Evolutionary conservation across 2,888 invertebrate genomes (phyloP).

Genomic region (Gryllus longicercus): DNA sequence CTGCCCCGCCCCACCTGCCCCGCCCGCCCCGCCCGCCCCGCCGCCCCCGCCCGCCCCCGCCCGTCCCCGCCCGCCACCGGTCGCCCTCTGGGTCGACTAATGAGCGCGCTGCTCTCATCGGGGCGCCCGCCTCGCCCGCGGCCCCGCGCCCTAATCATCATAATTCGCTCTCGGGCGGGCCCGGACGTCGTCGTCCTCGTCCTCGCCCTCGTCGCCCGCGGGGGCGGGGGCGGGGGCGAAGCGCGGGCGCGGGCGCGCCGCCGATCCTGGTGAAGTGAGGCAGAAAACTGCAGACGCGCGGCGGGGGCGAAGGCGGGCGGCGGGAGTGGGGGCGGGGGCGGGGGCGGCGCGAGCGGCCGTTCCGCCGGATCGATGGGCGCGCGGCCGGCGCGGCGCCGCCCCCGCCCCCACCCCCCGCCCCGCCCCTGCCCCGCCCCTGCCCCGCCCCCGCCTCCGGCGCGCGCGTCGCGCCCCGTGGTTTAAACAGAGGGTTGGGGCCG

Average conservation of each 20-base stretch:
- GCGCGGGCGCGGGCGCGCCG: neutral
- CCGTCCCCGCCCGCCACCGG: neutral
- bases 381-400: neutral
- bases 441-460: neutral
- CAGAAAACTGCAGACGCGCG: neutral
- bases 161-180: neutral
- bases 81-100: neutral
- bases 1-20: too few species aligned
- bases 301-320: neutral
- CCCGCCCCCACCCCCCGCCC: neutral
- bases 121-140: neutral
- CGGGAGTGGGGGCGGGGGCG: neutral
- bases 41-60: neutral
- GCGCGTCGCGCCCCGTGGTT: neutral
- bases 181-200: neutral
- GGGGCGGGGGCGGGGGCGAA: neutral
- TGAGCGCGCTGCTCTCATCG: slow-evolving; percentile 1
- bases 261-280: slow-evolving; percentile 7
- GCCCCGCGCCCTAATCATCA: neutral
- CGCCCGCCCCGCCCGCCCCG: too few species aligned
- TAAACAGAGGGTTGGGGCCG: neutral
- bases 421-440: neutral
- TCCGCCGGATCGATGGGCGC: neutral
- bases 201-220: neutral
- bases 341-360: neutral